Conservation (phyloP, 37 sponge, comb jelly and placozoan species). For the Cliona cf. orientalis region DNA sequence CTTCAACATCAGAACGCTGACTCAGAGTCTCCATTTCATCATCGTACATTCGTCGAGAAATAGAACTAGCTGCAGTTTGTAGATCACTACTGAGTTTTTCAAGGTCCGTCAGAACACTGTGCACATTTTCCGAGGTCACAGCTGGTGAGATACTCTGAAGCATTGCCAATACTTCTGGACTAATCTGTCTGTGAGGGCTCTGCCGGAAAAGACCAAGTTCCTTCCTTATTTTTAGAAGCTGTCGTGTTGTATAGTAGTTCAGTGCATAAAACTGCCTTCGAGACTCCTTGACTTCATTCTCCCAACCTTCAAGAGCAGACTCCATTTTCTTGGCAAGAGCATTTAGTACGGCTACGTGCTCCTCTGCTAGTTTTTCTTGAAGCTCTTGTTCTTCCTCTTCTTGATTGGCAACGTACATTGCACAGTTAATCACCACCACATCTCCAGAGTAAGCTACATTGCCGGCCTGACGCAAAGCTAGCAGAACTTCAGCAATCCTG, state of each 20-base stretch:
- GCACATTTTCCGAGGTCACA: not conserved
- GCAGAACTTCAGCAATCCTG: conserved; percentile 28
- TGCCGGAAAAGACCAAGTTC: conserved; percentile 19
- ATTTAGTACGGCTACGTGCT: conserved; percentile 21
- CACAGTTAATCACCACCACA: conserved; percentile 9
- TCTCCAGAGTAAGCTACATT: conserved; percentile 12
- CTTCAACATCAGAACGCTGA: not conserved
- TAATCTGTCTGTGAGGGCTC: not conserved
- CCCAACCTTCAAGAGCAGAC: conserved; percentile 22
- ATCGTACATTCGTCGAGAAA: no score
- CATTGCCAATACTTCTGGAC: conserved; percentile 6
- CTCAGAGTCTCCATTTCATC: not conserved
- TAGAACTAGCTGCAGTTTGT: no score
- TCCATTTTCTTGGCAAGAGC: conserved; percentile 16
- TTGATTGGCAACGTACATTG: not conserved
- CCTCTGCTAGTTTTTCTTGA: not conserved
- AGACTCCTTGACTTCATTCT: not conserved
- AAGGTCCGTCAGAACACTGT: not conserved
- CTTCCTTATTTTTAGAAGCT: conserved; percentile 24
- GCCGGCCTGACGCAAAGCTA: conserved; percentile 33
- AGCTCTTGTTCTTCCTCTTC: not conserved
- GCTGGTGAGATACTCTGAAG: conserved; percentile 19
- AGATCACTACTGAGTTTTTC: not conserved
- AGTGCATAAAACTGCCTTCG: conserved; percentile 23
- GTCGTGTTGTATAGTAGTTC: conserved; percentile 42